Conservation (phyloP, 2,888 invertebrate genomes). For the Rhopalosiphum nymphaeae region DNA sequence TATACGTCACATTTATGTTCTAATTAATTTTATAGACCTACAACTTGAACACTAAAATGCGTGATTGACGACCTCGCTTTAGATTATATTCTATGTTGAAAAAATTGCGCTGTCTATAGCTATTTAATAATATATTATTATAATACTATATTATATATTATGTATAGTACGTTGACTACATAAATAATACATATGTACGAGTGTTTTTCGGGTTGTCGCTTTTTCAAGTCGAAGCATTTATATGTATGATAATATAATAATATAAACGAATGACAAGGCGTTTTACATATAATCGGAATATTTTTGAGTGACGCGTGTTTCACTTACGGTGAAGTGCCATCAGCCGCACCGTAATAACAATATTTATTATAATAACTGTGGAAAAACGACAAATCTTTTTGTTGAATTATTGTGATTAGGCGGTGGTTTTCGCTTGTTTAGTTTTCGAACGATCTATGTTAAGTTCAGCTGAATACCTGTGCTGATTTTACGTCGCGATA, state of each 20-base stretch:
- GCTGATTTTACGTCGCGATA: neutral
- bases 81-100: neutral
- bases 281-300: neutral
- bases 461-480: neutral
- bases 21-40: neutral
- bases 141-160: too few species aligned
- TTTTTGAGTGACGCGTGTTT: slow-evolving; percentile 41
- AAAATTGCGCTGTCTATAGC: neutral
- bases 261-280: slow-evolving; percentile 31
- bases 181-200: neutral
- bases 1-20: too few species aligned
- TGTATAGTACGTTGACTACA: neutral
- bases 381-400: neutral
- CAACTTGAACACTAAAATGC: neutral
- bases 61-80: neutral
- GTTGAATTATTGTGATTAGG: neutral
- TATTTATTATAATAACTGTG: neutral
- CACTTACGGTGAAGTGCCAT: neutral
- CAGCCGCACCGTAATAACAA: neutral
- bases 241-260: neutral
- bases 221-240: neutral
- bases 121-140: neutral
- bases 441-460: neutral
- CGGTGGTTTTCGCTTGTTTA: neutral
- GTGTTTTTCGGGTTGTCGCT: neutral